phyloP scores from a whole-genome alignment of 2,888 invertebrate genomes.

The Torymus auratus region DNA sequence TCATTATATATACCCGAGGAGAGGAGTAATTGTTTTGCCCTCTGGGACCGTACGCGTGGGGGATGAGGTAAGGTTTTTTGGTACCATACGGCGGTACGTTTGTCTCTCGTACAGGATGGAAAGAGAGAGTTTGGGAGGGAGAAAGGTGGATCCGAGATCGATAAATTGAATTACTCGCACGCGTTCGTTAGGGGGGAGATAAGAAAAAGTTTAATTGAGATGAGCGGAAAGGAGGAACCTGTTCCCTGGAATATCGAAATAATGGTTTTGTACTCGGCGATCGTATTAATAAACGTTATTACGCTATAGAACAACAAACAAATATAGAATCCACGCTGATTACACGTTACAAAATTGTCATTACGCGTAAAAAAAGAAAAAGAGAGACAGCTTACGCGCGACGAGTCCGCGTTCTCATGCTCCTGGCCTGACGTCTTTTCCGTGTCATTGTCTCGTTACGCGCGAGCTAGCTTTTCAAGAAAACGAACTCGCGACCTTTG shows the following conservation, averaged over 20 bases:
- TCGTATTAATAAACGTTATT: too few relatives aligned
- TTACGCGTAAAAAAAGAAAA: constrained; percentile 27
- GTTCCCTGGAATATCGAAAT: too few relatives aligned
- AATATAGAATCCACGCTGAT: neutral
- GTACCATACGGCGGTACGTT: neutral
- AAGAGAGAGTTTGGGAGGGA: too few relatives aligned
- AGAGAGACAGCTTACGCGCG: neutral
- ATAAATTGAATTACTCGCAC: constrained; percentile 40
- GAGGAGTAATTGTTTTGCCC: constrained; percentile 42
- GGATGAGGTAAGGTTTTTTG: neutral
- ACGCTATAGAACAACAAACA: too few relatives aligned
- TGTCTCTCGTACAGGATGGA: too few relatives aligned
- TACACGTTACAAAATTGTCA: constrained; percentile 2
- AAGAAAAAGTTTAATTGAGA: constrained; percentile 37
- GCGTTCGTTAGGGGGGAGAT: neutral
- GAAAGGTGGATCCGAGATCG: neutral
- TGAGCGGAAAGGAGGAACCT: neutral
- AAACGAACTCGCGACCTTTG: constrained; percentile 37
- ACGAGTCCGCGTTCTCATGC: neutral
- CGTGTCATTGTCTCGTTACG: constrained; percentile 39
- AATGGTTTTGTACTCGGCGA: too few relatives aligned
- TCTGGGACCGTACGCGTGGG: neutral
- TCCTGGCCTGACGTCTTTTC: constrained; percentile 37
- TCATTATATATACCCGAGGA: constrained; percentile 9
- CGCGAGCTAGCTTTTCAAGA: constrained; percentile 27